Conservation (phyloP, 2,113 vertebrate species). For the Bos taurus region DNA sequence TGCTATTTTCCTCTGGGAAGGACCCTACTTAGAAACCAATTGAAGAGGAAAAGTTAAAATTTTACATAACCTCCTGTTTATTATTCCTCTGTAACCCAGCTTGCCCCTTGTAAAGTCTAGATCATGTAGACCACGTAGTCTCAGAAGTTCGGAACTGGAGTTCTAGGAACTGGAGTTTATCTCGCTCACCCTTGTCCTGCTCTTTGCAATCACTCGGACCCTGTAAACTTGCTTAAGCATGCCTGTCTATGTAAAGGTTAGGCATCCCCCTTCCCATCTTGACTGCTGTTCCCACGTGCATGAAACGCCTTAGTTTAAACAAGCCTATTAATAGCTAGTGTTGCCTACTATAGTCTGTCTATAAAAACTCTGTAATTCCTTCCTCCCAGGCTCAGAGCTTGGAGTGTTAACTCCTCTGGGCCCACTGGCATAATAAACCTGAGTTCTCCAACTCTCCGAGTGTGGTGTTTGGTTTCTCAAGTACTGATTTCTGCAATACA, state of each 20-base stretch:
- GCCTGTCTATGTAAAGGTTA: background rate
- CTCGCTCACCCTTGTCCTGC: accelerated
- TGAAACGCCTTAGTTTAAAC: background rate
- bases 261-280: background rate
- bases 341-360: background rate
- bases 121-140: background rate
- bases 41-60: background rate
- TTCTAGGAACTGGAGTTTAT: background rate
- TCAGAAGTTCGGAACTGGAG: background rate
- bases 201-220: background rate
- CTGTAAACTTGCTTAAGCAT: background rate
- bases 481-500: too few species aligned
- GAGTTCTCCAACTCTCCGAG: background rate
- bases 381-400: background rate
- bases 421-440: accelerated
- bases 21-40: background rate
- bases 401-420: background rate
- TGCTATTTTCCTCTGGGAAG: background rate
- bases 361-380: background rate
- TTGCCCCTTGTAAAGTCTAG: background rate
- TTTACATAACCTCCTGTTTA: background rate
- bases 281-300: accelerated
- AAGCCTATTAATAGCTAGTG: background rate
- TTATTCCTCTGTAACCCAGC: background rate
- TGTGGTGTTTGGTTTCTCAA: too few species aligned